Evolutionary conservation across 2,113 vertebrate species (phyloP), one percentile per base, ranked within the genome.

Genomic region (Hystrix brachyura): DNA sequence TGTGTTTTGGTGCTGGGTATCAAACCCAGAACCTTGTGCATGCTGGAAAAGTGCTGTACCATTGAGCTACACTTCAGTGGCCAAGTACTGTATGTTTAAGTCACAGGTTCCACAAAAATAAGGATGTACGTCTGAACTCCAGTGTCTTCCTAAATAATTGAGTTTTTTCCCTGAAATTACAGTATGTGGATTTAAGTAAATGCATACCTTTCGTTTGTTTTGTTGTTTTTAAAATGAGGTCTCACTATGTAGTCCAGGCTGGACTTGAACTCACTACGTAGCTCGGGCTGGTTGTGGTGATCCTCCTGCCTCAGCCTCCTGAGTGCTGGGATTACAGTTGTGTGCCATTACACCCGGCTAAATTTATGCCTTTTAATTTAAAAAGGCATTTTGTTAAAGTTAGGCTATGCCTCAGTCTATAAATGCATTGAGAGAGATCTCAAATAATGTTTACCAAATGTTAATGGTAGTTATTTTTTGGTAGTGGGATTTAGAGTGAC

Each of bases 101-200:
- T 51, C 86, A 62, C 10, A 14, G 65, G 88, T 92, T 96, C 94
- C 32, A 27, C 84, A 83, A 80, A 94, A 95, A 93, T 69, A 89
- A 87, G 69, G 76, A 86, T 90, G 9, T 18, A 46, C 57, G 17
- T 94, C 53, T 65, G 71, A 95, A 74, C 23, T 62, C 67, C 43
- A 81, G 3, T 46, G 25, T 71, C n/a, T 93, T 95, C 38, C 67
- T 38, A 94, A 84, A 86, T 96, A 72, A 15, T n/a, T 64, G 60
- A 90, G 59, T 64, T 91, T 86, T 57, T 85, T 53, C 43, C 34
- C 4, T 80, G 13, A 92, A 85, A 69, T 29, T 69, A 3, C 7
- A 74, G 4, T 32, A 46, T 86, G 13, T 57, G 87, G 91, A 74
- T 59, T 94, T 27, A 91, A 83, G 48, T 94, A 84, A 85, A 81